These are phyloP conservation scores for honey bee (Apis mellifera) DNA, from an alignment of 1,140 invertebrate genomes.

Conservation along the genomic window DNA sequence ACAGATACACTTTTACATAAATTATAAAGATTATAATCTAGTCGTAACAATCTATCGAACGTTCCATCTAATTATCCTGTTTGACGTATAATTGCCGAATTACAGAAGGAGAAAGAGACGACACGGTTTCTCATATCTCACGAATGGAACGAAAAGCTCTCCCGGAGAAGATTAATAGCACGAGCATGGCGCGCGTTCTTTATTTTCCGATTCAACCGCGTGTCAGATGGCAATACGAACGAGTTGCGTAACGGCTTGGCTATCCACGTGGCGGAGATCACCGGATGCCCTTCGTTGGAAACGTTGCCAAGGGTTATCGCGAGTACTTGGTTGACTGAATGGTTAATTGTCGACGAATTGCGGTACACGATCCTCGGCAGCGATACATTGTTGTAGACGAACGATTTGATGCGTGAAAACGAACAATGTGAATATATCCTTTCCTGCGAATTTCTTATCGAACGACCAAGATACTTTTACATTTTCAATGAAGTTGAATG, in stretches of 20 bases:
- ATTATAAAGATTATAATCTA: too few relatives aligned
- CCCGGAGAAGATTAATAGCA: conserved; percentile 23
- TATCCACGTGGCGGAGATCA: conserved; percentile 56
- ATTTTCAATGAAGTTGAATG: too few relatives aligned
- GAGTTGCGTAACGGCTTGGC: conserved; percentile 47
- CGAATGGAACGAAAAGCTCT: neutral
- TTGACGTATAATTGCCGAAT: too few relatives aligned
- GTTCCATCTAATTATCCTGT: too few relatives aligned
- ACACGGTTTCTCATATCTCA: too few relatives aligned
- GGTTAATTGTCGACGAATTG: conserved; percentile 16
- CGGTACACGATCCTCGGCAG: conserved; percentile 1
- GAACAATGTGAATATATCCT: neutral
- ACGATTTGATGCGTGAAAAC: neutral
- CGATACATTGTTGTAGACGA: neutral
- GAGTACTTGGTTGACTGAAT: conserved; percentile 11
- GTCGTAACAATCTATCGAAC: too few relatives aligned
- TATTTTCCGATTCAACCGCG: conserved; percentile 69
- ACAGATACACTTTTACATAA: too few relatives aligned
- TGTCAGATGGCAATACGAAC: conserved; percentile 46
- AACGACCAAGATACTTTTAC: too few relatives aligned
- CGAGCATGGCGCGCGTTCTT: conserved; percentile 58
- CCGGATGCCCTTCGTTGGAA: conserved; percentile 33
- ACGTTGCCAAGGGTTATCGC: conserved; percentile 23
- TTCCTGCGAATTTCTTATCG: neutral
- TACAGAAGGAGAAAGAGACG: too few relatives aligned